Base-by-base conservation (phyloP, 2,797 vertebrate genomes). In the Ptychobarbus kaznakovi region DNA sequence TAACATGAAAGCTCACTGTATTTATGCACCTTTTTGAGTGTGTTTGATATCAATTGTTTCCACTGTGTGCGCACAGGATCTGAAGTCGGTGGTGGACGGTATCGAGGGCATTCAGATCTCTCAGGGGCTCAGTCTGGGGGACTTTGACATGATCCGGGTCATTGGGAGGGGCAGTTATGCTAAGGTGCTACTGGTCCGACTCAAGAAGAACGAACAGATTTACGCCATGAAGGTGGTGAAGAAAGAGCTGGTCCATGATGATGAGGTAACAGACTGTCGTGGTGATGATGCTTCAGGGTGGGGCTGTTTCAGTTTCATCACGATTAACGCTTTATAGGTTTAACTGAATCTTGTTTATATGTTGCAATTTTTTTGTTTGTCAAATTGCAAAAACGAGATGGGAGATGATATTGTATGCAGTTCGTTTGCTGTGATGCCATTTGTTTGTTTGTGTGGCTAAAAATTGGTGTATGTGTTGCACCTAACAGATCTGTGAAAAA, bases 221-320 rank as follows among this genome's bases (percentile, higher is more conserved):
- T 99, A 97, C 3, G 98, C 98, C 89, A 99, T 99, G 98, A 99
- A 99, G 93, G 98, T 99, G 88, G 98, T 99, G 90, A 99, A 99
- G 93, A 99, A 99, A 92, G 98, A 99, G 88, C 93, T 99, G 91
- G 98, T 99, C 80, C 98, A 99, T 0, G 98, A 99, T 0, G 98
- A 99, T 0, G 98, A 99, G 97, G 98, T 98, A 93, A 94, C 92
- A 51, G 49, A 6, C 40, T 51, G 2, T 80, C 22, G 28, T 58
- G n/a, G 25, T 38, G 63, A 69, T 46, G 16, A 63, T 56, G 20
- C 8, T 32, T 38, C 4, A 38, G 15, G 65, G 49, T 15, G 9
- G 68, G 35, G 16, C 28, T 51, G 11, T 18, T 40, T 18, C 66
- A 15, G 16, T 40, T 20, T 28, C 32, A 72, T 35, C 49, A 53